phyloP scores from a whole-genome alignment of 2,113 vertebrate genomes.

The Cairina moschata region DNA sequence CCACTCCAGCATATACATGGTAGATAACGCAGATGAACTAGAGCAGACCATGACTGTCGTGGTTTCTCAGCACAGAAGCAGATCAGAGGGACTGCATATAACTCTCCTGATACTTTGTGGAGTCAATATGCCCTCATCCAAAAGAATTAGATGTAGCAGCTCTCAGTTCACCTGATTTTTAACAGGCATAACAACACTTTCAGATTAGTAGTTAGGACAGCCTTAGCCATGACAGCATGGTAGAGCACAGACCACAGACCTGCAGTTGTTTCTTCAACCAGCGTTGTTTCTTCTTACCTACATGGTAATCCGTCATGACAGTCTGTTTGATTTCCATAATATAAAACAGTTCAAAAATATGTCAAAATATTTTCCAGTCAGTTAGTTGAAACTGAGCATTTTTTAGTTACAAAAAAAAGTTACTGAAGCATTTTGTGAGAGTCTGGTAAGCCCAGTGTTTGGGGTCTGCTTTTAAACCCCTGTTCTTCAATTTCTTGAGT shows the following conservation, averaged over 20 bases:
- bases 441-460: slow-evolving; percentile 41
- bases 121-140: background rate
- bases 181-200: background rate
- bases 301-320: slow-evolving; percentile 16
- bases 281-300: background rate
- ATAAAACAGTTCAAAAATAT: slow-evolving; percentile 43
- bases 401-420: background rate
- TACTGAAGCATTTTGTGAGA: background rate
- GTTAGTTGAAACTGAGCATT: background rate
- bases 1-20: background rate
- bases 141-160: background rate
- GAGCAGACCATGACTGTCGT: background rate
- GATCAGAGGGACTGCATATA: background rate
- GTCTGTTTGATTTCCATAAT: slow-evolving; percentile 55
- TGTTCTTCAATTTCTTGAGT: slow-evolving; percentile 59
- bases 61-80: background rate
- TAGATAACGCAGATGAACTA: background rate
- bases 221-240: background rate
- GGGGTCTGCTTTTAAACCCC: slow-evolving; percentile 38
- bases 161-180: background rate
- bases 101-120: background rate
- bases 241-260: slow-evolving; percentile 6
- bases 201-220: background rate
- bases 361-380: slow-evolving; percentile 49
- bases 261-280: background rate